These are phyloP conservation scores for Drosophila paranaensis DNA, from an alignment of 2,888 invertebrate genomes.

Conservation along the genomic window DNA sequence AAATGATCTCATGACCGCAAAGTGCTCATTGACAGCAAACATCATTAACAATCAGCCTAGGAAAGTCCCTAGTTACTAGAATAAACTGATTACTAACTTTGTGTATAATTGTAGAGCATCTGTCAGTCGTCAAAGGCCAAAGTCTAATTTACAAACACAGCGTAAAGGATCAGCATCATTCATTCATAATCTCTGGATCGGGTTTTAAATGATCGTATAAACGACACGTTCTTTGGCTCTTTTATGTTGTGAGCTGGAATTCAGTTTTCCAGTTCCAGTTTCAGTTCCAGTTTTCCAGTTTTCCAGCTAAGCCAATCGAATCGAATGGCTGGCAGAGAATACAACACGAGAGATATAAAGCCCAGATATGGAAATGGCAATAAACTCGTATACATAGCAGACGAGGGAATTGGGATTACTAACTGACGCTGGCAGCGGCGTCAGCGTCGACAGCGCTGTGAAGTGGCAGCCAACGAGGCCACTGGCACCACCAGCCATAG, in stretches of 20 bases:
- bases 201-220: constrained; percentile 34
- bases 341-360: constrained; percentile 67
- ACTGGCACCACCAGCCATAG: constrained; percentile 33
- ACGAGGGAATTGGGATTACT: constrained; percentile 73
- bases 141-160: neutral
- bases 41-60: constrained; percentile 9
- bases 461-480: constrained; percentile 47
- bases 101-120: constrained; percentile 6
- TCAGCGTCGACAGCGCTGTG: constrained; percentile 5
- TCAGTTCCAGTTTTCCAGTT: constrained; percentile 53
- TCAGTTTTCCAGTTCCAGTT: constrained; percentile 41
- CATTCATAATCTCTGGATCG: constrained; percentile 43
- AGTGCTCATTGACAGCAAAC: neutral
- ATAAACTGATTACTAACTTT: neutral
- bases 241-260: constrained; percentile 12
- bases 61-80: neutral
- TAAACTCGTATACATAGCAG: constrained; percentile 66
- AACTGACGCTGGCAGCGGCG: constrained; percentile 44
- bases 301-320: constrained; percentile 38
- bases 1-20: constrained; percentile 14
- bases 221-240: constrained; percentile 9
- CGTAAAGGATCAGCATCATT: constrained; percentile 17
- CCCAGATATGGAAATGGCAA: constrained; percentile 80
- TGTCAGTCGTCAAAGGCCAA: constrained; percentile 2
- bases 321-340: constrained; percentile 46